These are phyloP conservation scores for Cichlasoma orientale DNA, from an alignment of 2,797 vertebrate species.

Conservation along the genomic window DNA sequence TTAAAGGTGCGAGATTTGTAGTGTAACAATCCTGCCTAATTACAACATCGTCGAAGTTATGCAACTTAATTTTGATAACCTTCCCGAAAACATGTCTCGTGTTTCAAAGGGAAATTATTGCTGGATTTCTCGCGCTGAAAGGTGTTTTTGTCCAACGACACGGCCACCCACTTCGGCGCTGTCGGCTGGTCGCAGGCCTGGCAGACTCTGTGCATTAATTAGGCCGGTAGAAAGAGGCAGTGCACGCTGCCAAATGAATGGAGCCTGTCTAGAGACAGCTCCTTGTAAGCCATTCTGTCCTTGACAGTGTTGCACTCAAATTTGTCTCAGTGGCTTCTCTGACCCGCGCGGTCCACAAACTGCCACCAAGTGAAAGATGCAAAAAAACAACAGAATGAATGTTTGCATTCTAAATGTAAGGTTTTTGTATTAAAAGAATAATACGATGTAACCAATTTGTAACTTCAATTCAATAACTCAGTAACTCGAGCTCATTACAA, in stretches of 20 bases:
- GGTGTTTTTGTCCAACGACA: neutral
- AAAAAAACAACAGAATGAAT: neutral
- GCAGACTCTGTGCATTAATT: slow-evolving; percentile 9
- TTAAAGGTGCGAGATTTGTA: neutral
- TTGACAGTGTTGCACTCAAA: slow-evolving; percentile 1
- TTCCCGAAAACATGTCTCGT: neutral
- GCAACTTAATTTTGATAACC: neutral
- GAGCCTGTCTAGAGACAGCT: slow-evolving; percentile 3
- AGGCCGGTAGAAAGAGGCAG: neutral
- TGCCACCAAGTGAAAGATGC: neutral
- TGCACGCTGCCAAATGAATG: neutral
- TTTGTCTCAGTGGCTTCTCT: neutral
- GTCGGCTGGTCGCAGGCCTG: neutral
- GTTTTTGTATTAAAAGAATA: neutral
- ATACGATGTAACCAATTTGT: neutral
- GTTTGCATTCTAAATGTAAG: neutral
- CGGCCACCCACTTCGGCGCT: slow-evolving; percentile 1
- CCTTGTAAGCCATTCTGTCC: slow-evolving; percentile 1
- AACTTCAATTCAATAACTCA: neutral
- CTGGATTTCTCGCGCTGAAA: neutral
- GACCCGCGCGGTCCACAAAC: neutral
- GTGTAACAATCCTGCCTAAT: neutral
- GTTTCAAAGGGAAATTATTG: slow-evolving; percentile 8
- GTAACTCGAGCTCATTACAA: neutral
- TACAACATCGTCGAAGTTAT: neutral